Evolutionary conservation across 2,888 invertebrate species (phyloP).

Genomic region (Eledone cirrhosa): DNA sequence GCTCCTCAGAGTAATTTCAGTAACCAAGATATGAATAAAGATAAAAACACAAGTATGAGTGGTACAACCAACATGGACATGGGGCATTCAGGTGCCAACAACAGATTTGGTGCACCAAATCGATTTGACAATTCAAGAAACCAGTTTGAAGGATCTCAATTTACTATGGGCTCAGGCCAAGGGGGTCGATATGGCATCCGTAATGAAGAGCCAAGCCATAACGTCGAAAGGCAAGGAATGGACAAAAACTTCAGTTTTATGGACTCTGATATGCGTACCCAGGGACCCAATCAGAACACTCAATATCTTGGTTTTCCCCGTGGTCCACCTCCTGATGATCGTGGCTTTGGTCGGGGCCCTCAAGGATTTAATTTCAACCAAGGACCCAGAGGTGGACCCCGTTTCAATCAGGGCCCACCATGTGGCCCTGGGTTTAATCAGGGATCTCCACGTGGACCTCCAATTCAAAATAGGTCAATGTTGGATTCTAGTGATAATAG

Average conservation of each 20-base stretch:
- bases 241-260: not conserved
- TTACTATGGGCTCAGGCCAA: not conserved
- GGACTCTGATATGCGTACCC: slow-evolving; percentile 26
- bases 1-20: not conserved
- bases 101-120: not conserved
- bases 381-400: slow-evolving; percentile 20
- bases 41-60: not conserved
- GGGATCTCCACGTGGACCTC: slow-evolving; percentile 3
- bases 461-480: not conserved
- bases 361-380: not conserved
- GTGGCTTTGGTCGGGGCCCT: not conserved
- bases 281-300: slow-evolving; percentile 18
- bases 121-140: slow-evolving; percentile 20
- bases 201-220: not conserved
- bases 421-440: slow-evolving; percentile 13
- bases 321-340: not conserved
- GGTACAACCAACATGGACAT: slow-evolving; percentile 13
- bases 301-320: not conserved
- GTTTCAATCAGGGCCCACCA: not conserved
- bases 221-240: not conserved
- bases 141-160: not conserved
- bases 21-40: slow-evolving; percentile 11
- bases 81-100: not conserved
- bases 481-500: not conserved
- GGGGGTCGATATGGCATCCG: not conserved